phyloP scores from a whole-genome alignment of 2,113 vertebrate species.

The Petaurus breviceps region DNA sequence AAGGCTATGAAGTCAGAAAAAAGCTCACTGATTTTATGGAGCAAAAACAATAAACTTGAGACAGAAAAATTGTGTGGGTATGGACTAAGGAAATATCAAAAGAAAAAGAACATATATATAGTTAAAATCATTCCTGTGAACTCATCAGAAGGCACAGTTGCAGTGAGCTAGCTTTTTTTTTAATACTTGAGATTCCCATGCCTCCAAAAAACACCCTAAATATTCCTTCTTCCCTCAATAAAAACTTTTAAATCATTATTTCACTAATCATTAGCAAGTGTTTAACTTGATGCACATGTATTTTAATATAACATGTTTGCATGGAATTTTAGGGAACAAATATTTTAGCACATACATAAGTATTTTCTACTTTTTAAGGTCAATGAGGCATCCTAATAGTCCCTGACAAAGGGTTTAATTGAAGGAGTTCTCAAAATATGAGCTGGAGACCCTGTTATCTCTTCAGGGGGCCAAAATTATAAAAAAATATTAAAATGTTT shows the following conservation, averaged over 20 bases:
- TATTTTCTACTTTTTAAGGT: not conserved
- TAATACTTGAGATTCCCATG: slow-evolving; percentile 63
- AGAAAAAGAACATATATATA: slow-evolving; percentile 29
- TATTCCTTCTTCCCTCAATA: not conserved
- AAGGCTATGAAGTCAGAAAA: slow-evolving; percentile 77
- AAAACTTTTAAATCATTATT: not conserved
- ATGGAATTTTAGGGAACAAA: not conserved
- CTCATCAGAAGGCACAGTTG: slow-evolving; percentile 27
- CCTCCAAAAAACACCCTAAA: not conserved
- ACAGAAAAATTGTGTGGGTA: slow-evolving; percentile 60
- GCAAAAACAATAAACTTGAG: slow-evolving; percentile 64
- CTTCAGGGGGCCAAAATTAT: not conserved
- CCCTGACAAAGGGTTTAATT: not conserved
- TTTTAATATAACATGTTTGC: not conserved
- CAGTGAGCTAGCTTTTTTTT: not conserved
- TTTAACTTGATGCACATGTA: not conserved
- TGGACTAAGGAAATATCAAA: slow-evolving; percentile 61
- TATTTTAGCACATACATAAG: not conserved
- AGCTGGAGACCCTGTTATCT: not conserved
- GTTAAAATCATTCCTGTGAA: slow-evolving; percentile 37
- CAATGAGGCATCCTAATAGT: not conserved
- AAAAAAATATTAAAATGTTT: not conserved
- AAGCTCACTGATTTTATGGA: slow-evolving; percentile 63
- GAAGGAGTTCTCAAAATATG: not conserved
- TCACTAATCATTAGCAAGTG: not conserved